Evolutionary conservation across 2,888 invertebrate genomes (phyloP).

Genomic region (Orgyia antiqua): DNA sequence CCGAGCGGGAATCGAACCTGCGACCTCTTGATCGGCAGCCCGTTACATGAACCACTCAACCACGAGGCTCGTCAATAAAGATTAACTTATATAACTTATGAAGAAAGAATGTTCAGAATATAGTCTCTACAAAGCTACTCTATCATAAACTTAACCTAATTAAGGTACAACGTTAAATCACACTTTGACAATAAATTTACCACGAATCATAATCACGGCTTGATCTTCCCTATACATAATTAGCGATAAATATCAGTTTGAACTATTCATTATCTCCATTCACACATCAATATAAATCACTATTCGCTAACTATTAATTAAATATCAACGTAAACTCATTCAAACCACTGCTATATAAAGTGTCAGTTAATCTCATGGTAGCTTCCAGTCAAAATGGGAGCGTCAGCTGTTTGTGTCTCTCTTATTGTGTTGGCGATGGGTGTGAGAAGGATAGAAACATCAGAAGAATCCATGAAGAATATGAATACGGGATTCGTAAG

Average conservation of each 20-base stretch:
- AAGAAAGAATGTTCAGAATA: no score
- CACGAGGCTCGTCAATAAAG: no score
- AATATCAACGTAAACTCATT: no score
- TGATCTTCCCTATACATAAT: not conserved
- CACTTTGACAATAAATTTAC: no score
- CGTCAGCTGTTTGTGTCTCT: slow-evolving; percentile 6
- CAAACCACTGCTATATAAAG: slow-evolving; percentile 13
- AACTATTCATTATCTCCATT: slow-evolving; percentile 3
- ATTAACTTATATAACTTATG: no score
- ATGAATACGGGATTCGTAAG: slow-evolving; percentile 48
- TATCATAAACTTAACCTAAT: no score
- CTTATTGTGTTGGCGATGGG: slow-evolving; percentile 22
- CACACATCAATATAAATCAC: slow-evolving; percentile 1
- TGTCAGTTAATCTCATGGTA: not conserved
- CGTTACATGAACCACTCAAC: no score
- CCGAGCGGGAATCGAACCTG: no score
- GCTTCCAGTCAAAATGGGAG: slow-evolving; percentile 10
- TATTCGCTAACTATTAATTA: not conserved
- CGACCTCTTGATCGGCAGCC: no score
- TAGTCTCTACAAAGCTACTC: no score
- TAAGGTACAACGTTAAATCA: no score
- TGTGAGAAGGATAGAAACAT: slow-evolving; percentile 20
- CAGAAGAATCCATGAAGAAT: slow-evolving; percentile 42
- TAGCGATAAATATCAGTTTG: not conserved
- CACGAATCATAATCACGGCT: no score